Base-by-base conservation (phyloP, 2,797 vertebrate species). In the Mormyrops attenuatus region DNA sequence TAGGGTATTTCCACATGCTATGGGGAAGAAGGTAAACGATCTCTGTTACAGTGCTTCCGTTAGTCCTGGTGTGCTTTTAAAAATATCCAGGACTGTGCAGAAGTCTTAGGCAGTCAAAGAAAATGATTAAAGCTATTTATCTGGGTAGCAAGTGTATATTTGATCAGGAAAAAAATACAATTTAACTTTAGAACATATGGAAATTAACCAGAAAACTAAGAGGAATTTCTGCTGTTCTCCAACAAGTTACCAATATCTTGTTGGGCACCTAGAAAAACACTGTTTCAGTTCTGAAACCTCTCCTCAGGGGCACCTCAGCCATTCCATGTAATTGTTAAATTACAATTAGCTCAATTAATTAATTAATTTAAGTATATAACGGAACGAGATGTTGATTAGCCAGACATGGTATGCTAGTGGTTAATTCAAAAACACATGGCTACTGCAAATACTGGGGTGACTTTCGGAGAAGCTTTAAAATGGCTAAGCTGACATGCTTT, bases 1-100 rank as follows among this genome's bases (percentile, higher is more conserved):
- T 15, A 94, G 90, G 63, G 91, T 87, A 0, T 88, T 92, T 50
- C 94, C 95, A 90, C 95, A 95, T 69, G 92, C 96, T 96, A 80
- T 13, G 87, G 50, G 55, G 88, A 57, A 90, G 47, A 88, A 30
- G 91, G 3, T 82, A 30, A 44, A 41, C 60, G 8, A 52, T 22
- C 73, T 41, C 22, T 85, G 15, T 26, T 4, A 66, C 26, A 53
- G 49, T 73, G 50, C 66, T 88, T 30, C 15, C 15, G 26, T 38
- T 22, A 30, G 41, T 38, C n/a, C 69, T 3, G 0, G 34, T 84
- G 34, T 89, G 34, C 73, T 34, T 66, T 63, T 63, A 47, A 53
- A 49, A 77, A 77, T 41, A 8, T 44, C 41, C 34, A 73, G 30
- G 2, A 26, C 60, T 26, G 22, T 30, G 60, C 22, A 66, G 22